Evolutionary conservation across 2,888 invertebrate genomes (phyloP), one percentile per base, ranked within the genome.

Genomic region (Pachymerium ferrugineum): DNA sequence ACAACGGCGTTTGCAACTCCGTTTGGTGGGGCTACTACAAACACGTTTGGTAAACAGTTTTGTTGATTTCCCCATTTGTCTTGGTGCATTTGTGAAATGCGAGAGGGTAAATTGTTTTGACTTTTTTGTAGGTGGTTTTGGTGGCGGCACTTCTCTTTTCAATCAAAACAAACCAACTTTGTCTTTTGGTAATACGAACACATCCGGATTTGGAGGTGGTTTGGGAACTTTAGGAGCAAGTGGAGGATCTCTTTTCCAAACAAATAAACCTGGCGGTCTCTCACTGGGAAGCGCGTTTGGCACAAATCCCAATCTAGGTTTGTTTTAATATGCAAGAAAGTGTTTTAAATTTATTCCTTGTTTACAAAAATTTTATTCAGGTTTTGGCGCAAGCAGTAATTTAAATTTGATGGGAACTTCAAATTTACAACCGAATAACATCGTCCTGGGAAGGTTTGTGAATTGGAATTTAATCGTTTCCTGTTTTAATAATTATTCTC

Each of bases 21-120:
- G 14, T 89, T 89, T 80, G 89, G n/a, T n/a, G n/a, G 89, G 62
- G 81, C 80, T 74, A 83, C 82, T 67, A 76, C 82, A 0, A 83
- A 83, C 2, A 83, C 83, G 4, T 86, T 86, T 79, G 85, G 76
- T 25, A 77, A 54, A 76, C 72, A 67, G 78, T n/a, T n/a, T n/a
- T n/a, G n/a, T n/a, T n/a, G n/a, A n/a, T n/a, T n/a, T n/a, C n/a
- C n/a, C n/a, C n/a, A n/a, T n/a, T n/a, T n/a, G n/a, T n/a, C n/a
- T n/a, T n/a, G n/a, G n/a, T n/a, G n/a, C n/a, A n/a, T n/a, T n/a
- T n/a, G n/a, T n/a, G n/a, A n/a, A n/a, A n/a, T n/a, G n/a, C n/a
- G n/a, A n/a, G n/a, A n/a, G n/a, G n/a, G n/a, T n/a, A n/a, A n/a
- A n/a, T n/a, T n/a, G n/a, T 47, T 31, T 29, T 14, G 38, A 1